phyloP scores from a whole-genome alignment of 2,888 invertebrate genomes.

The Galeopsomyia nigrocyanea region DNA sequence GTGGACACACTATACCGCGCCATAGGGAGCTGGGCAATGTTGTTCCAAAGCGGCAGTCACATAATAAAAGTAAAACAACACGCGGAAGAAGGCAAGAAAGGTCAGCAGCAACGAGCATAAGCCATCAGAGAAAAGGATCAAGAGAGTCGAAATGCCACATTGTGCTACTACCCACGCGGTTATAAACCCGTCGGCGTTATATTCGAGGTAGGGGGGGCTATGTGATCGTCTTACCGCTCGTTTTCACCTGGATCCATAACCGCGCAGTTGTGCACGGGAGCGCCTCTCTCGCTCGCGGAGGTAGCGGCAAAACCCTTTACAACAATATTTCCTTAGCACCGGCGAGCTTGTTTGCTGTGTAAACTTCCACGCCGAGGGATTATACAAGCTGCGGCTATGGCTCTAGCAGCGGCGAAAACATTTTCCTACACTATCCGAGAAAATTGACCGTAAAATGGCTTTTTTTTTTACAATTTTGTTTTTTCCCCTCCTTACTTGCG shows the following conservation, averaged over 20 bases:
- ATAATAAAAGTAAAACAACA: too few relatives aligned
- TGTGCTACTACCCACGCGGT: too few relatives aligned
- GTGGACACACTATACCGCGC: too few relatives aligned
- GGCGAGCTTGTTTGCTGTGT: conserved; percentile 57
- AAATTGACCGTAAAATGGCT: conserved; percentile 21
- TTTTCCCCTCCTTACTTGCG: not conserved
- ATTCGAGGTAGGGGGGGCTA: not conserved
- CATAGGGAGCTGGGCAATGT: conserved; percentile 4
- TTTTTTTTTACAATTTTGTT: conserved; percentile 20
- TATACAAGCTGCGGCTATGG: not conserved
- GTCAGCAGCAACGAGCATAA: too few relatives aligned
- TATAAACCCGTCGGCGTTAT: conserved; percentile 4
- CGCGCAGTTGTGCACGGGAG: not conserved
- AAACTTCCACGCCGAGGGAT: conserved; percentile 49
- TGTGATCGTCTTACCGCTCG: not conserved
- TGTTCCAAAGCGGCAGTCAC: conserved; percentile 8
- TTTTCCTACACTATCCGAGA: conserved; percentile 3
- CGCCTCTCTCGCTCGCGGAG: not conserved
- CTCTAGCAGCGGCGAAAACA: not conserved
- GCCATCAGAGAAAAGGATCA: too few relatives aligned
- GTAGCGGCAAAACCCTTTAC: conserved; percentile 50
- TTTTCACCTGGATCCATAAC: conserved; percentile 11
- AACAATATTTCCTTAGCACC: conserved; percentile 61
- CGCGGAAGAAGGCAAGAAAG: too few relatives aligned
- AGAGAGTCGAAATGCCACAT: too few relatives aligned